Base-by-base conservation (phyloP, 2,113 vertebrate species). In the Dromas ardeola region DNA sequence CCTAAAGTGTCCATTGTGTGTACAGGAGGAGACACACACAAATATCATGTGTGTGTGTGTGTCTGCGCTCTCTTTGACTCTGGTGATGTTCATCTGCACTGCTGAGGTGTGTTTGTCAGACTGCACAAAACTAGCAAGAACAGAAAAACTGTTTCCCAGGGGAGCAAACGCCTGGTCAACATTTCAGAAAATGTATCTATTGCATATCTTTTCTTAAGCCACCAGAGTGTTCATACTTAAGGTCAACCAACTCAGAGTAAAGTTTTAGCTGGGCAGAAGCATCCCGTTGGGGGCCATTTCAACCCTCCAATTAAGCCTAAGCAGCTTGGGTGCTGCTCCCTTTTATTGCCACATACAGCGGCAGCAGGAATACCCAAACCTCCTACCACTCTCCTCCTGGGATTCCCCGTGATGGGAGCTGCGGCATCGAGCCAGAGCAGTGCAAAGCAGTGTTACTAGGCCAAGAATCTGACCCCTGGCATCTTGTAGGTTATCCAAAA, bases 401-500 rank as follows among this genome's bases (percentile, higher is more conserved):
- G 69, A 94, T 89, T 91, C 87, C 70, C 66, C 1, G 1, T 0
- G 4, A 59, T 62, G 59, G 76, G 55, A 96, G 5, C 2, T 1
- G 7, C 0, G 69, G 76, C 79, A 61, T 1, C 0, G 0, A 88
- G 86, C 95, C 94, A 88, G 34, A 36, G 34, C 22, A 53, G 27
- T 5, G 14, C n/a, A 67, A 73, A 76, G 20, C 4, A n/a, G 5
- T 0, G 0, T 23, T 50, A 36, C 32, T 59, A 84, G 56, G 47
- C 59, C 76, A 93, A 36, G 70, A 78, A 53, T 56, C n/a, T 72
- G 77, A 95, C 65, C 86, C 32, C 27, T 53, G 45, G 36, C 66
- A 50, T 82, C 89, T 95, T 89, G 93, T 93, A 91, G 88, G 88
- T 93, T 76, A 93, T 94, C 91, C 91, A 97, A 92, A 95, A 96